phyloP scores from a whole-genome alignment of 92 coral and sea anemone species.

The Meandrina meandrites region DNA sequence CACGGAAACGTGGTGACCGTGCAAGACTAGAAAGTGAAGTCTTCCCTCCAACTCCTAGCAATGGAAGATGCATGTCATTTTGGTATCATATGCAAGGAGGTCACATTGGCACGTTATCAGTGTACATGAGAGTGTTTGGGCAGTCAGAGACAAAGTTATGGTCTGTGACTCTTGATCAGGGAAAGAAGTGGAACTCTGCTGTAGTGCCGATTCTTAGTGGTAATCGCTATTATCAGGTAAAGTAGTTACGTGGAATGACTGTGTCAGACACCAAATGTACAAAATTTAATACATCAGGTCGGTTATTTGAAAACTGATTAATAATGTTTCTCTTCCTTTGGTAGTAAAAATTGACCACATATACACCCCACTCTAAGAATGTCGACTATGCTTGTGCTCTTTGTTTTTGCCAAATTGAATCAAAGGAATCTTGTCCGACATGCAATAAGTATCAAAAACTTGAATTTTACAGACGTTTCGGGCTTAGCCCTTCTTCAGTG shows the following conservation, averaged over 20 bases:
- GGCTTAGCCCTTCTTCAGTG: no score
- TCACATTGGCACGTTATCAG: constrained; percentile 78
- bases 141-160: constrained; percentile 88
- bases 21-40: constrained; percentile 93
- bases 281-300: background rate
- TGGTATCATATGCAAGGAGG: constrained; percentile 95
- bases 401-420: no score
- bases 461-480: no score
- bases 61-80: constrained; percentile 86
- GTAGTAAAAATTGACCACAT: no score
- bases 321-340: no score
- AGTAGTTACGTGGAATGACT: no score
- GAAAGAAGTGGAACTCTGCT: constrained; percentile 79
- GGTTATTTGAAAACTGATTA: no score
- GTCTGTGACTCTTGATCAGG: constrained; percentile 69
- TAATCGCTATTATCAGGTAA: constrained; percentile 78
- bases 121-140: constrained; percentile 79
- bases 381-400: no score
- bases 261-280: background rate
- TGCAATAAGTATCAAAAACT: no score
- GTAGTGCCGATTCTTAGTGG: constrained; percentile 79
- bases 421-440: no score
- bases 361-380: no score
- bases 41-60: constrained; percentile 77
- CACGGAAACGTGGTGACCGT: constrained; percentile 89